Evolutionary conservation across 2,888 invertebrate genomes (phyloP).

Genomic region (Oeneis ivallda): DNA sequence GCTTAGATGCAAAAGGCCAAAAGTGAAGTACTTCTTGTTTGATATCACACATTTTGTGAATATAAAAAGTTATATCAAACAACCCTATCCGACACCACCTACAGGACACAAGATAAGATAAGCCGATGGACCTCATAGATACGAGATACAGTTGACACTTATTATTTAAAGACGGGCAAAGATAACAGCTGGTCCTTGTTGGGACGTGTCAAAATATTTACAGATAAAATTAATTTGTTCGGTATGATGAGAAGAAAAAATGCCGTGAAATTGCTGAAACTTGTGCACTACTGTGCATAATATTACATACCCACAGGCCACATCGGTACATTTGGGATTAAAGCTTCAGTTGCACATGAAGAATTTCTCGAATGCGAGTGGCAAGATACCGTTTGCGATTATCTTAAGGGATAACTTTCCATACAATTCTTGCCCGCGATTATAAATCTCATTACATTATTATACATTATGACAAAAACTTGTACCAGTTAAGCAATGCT

Average conservation of each 20-base stretch:
- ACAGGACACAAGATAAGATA: conserved; percentile 62
- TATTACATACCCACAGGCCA: no score
- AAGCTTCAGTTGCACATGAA: no score
- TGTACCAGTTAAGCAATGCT: no score
- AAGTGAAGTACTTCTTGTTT: neutral
- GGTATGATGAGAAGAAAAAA: conserved; percentile 6
- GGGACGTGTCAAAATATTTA: conserved; percentile 43
- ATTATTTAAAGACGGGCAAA: conserved; percentile 30
- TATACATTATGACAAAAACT: no score
- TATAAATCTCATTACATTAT: no score
- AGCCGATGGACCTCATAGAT: conserved; percentile 37
- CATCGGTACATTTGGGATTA: neutral
- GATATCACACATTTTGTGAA: neutral
- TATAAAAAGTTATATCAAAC: conserved; percentile 20
- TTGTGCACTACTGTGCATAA: no score
- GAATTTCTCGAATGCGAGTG: no score
- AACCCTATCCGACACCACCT: conserved; percentile 37
- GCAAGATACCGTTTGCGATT: no score
- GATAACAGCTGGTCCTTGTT: conserved; percentile 21
- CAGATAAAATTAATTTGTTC: conserved; percentile 25
- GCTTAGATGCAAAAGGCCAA: neutral
- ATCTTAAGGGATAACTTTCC: no score
- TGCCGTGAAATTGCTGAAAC: conserved; percentile 3
- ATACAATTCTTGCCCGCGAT: no score
- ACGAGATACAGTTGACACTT: conserved; percentile 36